A percentile compares a stretch with the other conserved stretches of the same genome.
These are phyloP conservation scores for Drosophila pullipes DNA, from an alignment of 2,888 invertebrate genomes.

Conservation along the genomic window DNA sequence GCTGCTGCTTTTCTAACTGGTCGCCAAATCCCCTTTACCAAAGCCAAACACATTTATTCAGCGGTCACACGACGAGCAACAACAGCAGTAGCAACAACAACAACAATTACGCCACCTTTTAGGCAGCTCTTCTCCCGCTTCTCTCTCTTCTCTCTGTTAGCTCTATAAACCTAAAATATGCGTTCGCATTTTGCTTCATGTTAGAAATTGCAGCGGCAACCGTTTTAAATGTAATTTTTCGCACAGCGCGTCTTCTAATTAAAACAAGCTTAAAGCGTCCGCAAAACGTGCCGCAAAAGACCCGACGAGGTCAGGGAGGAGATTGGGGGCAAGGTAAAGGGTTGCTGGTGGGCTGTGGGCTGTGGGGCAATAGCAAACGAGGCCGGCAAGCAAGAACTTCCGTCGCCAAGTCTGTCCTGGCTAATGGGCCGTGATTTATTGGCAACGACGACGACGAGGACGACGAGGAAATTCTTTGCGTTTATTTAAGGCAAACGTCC, in stretches of 20 bases:
- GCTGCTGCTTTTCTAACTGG: conserved; percentile 49
- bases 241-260: conserved; percentile 78
- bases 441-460: conserved; percentile 35
- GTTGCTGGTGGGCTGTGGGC: background rate
- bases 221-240: conserved; percentile 80
- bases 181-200: conserved; percentile 55
- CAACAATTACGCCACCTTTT: conserved; percentile 17
- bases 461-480: conserved; percentile 61
- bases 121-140: background rate
- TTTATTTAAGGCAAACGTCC: conserved; percentile 56
- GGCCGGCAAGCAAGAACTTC: conserved; percentile 29
- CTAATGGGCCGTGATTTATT: conserved; percentile 81
- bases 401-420: conserved; percentile 60
- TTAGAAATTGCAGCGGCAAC: conserved; percentile 41
- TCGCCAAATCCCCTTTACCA: conserved; percentile 72
- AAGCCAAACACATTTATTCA: conserved; percentile 80
- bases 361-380: conserved; percentile 3
- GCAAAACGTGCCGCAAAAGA: conserved; percentile 57
- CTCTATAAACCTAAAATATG: conserved; percentile 78
- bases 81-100: conserved; percentile 18
- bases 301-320: conserved; percentile 60
- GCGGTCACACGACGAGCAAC: conserved; percentile 49
- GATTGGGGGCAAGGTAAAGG: background rate
- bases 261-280: conserved; percentile 81
- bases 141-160: background rate